Base-by-base conservation (phyloP, 1,140 invertebrate genomes). In the Nebria ingens region DNA sequence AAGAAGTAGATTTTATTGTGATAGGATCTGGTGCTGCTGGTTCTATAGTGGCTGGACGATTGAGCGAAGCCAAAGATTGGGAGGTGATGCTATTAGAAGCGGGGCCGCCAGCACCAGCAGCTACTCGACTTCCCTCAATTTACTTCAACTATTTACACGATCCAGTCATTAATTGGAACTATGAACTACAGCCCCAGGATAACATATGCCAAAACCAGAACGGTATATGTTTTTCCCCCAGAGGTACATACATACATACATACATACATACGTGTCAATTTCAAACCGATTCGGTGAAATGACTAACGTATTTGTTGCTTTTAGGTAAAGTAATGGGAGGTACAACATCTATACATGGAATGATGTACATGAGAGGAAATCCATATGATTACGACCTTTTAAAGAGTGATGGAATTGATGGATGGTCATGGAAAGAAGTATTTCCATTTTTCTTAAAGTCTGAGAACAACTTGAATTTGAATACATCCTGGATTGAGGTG, bases 281-380 rank as follows among this genome's bases (percentile, higher is more conserved):
- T 9, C 25, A 34, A 34, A 34, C 25, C 25, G n/a, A 34, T n/a
- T n/a, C n/a, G n/a, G n/a, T n/a, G 25, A 6, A 34, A 34, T 34
- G n/a, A 34, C 25, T 34, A 34, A n/a, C 6, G n/a, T 6, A 9
- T 34, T 34, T 34, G 25, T 34, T 34, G 25, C 25, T 34, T 34
- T 34, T 76, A 55, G 76, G 73, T 4, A 76, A 75, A 62, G 76
- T 76, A 20, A 53, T 76, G 61, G 83, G 83, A 3, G 83, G 83
- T 3, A 75, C 73, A n/a, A 78, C 75, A 21, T 73, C 74, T 6
- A 64, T 83, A 11, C 84, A 84, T 64, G 79, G 74, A n/a, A 81
- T 84, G 78, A 74, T 80, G 6, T 85, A 83, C 65, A 73, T 80
- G 1, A 63, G 82, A 58, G 83, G 83, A 1, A 76, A 82, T 65